Base-by-base conservation (phyloP, 2,888 invertebrate genomes). In the Seira sanloemensis region DNA sequence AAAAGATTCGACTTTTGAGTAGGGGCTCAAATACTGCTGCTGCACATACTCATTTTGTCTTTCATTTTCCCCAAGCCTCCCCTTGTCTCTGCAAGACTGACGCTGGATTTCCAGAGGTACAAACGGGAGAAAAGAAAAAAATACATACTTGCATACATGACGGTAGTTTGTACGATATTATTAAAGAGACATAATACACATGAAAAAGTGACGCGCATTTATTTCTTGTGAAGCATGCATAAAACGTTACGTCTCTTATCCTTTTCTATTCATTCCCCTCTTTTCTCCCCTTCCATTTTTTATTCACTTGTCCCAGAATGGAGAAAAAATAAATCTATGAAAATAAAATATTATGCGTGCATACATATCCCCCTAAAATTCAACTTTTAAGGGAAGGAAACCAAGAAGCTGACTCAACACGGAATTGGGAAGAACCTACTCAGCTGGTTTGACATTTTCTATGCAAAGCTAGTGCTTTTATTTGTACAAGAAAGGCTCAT, bases 311-410 rank as follows among this genome's bases (percentile, higher is more conserved):
- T n/a, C 25, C 4, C 26, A 7, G 2, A 69, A 37, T 16, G 21
- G 46, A 24, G 46, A 18, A 24, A 16, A 24, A 54, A 77, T 54
- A 54, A 77, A 58, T 68, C 77, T 50, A 68, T 77, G 68, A 77
- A 50, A 77, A 67, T 77, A 68, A 75, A 67, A n/a, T n/a, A n/a
- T n/a, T 50, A 67, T 24, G 67, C 58, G 58, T 5, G 46, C 46
- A 18, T 2, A 5, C 18, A 54, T 54, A 5, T 5, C 18, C 2
- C 54, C 1, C 7, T 2, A 1, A 54, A 54, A 54, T 54, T 18
- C 1, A 18, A 46, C 7, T 5, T 18, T n/a, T 9, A 65, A 23
- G 18, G 65, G 65, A 18, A 65, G 65, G 65, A 19, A 65, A 46
- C 12, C 7, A 7, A 12, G 7, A 9, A 19, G 12, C 66, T 23